Evolutionary conservation across 2,888 invertebrate genomes (phyloP), one percentile per base, ranked within the genome.

Genomic region (Drosophila colorata): DNA sequence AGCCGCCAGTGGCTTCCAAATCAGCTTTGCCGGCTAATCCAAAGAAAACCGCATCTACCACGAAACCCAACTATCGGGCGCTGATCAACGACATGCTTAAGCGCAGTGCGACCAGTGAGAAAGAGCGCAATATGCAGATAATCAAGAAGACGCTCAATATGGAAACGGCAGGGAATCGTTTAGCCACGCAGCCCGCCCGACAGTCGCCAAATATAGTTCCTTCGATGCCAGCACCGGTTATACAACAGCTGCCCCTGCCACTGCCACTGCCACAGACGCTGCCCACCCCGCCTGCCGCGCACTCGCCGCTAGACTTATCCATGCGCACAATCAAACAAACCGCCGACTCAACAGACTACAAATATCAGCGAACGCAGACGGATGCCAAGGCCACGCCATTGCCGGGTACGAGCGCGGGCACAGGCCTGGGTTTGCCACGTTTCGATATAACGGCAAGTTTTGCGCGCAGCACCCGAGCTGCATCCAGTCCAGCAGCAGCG

Each of bases 271-370:
- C 47, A 4, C 9, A 52, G 7, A 13, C 48, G 9, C n/a, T 41
- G 11, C 37, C 67, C 1, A 55, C 69, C 23, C 25, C 69, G 16
- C 60, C 76, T 13, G 55, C 69, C 8, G 52, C 74, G 0, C 67
- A 82, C 38, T 97, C 96, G 9, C 97, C 97, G 0, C 92, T 98
- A 66, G 98, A 98, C 92, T 93, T 98, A 55, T 97, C 97, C 0
- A 96, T 97, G 46, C 97, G 97, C 91, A 97, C 97, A 1, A 95
- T 97, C 0, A 95, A 97, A 90, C 97, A 97, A 52, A 95, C 97
- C 4, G 97, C 97, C 0, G 97, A 97, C 92, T 97, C 97, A 0
- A 97, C 97, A 0, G 95, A 96, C 35, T 88, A 85, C 64, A 88
- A 87, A 66, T 89, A 89, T 49, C 73, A 74, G 52, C 72, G 82